Conservation (phyloP, 1,140 invertebrate species). For the Drosophila equinoxialis region DNA sequence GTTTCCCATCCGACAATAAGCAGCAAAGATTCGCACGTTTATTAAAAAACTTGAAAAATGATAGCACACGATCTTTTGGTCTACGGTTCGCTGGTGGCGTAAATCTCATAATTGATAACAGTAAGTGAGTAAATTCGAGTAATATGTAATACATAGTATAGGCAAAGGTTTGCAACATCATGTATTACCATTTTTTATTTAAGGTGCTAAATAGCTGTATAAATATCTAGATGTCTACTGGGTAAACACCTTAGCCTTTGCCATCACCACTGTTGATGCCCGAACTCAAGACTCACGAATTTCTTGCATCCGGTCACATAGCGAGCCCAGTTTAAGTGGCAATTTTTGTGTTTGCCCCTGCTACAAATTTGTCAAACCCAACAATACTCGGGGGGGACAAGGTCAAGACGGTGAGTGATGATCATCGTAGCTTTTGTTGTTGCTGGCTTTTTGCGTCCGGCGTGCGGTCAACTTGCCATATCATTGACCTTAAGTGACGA, state of each 20-base stretch:
- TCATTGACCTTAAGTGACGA: slow-evolving; percentile 79
- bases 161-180: slow-evolving; percentile 53
- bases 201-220: slow-evolving; percentile 48
- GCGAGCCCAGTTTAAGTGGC: slow-evolving; percentile 59
- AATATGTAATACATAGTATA: slow-evolving; percentile 43
- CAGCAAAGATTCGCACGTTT: slow-evolving; percentile 67
- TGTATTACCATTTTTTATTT: not conserved
- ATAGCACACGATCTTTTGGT: slow-evolving; percentile 27
- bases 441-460: slow-evolving; percentile 38
- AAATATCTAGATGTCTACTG: slow-evolving; percentile 38
- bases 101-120: slow-evolving; percentile 59
- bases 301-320: slow-evolving; percentile 64
- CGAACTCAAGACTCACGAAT: slow-evolving; percentile 33
- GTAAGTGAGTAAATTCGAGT: not conserved
- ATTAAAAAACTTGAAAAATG: slow-evolving; percentile 51
- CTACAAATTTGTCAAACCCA: slow-evolving; percentile 77
- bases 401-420: slow-evolving; percentile 59
- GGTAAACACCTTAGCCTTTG: slow-evolving; percentile 51
- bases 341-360: slow-evolving; percentile 54
- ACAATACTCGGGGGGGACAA: slow-evolving; percentile 58
- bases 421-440: slow-evolving; percentile 38
- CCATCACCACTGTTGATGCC: slow-evolving; percentile 1
- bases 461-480: slow-evolving; percentile 68
- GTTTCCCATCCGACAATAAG: slow-evolving; percentile 39
- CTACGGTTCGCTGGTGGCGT: slow-evolving; percentile 23